Base-by-base conservation (phyloP, 2,797 vertebrate species). In the Delichon dasypus region DNA sequence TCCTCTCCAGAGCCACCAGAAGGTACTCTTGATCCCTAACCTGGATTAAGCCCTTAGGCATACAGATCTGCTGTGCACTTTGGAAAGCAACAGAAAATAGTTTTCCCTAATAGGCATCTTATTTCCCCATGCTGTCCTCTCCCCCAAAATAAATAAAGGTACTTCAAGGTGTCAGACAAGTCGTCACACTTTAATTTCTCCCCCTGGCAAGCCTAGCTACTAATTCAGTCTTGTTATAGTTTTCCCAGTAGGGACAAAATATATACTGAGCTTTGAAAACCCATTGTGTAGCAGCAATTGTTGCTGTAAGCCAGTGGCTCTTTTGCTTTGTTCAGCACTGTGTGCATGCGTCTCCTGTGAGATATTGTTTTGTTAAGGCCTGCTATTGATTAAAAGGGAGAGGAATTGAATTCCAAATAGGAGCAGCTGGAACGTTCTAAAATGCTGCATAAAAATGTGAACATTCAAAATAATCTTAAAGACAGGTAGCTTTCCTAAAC, bases 211-310 rank as follows among this genome's bases (percentile, higher is more conserved):
- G 77, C 64, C 91, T 50, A 91, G 93, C 71, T 88, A 89, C 85
- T 96, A 96, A 95, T 94, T 96, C 89, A 94, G 93, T 94, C 95
- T 94, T 94, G 95, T 94, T 95, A 94, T 71, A 83, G 94, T 86
- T 96, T 95, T 95, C 91, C 88, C 95, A 89, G 77, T 74, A 94
- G 93, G 90, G 93, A 94, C 88, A 96, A 95, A 93, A 94, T 94
- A 95, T 93, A 95, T 95, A 95, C 94, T 88, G 89, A 95, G 95
- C 89, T 94, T 95, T 97, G 95, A 93, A 96, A 96, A 97, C 42
- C 85, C 71, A 94, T 88, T 94, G 94, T 94, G 91, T 90, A 94
- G 91, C 83, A 88, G 91, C 94, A 90, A 94, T 95, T 90, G 89
- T 93, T 96, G 88, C 89, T 96, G 94, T 93, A 91, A 97, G 92